Percentiles rank a stretch among this genome's conserved stretches.
phyloP scores from a whole-genome alignment of 2,113 vertebrate species.

The Seriola aureovittata region DNA sequence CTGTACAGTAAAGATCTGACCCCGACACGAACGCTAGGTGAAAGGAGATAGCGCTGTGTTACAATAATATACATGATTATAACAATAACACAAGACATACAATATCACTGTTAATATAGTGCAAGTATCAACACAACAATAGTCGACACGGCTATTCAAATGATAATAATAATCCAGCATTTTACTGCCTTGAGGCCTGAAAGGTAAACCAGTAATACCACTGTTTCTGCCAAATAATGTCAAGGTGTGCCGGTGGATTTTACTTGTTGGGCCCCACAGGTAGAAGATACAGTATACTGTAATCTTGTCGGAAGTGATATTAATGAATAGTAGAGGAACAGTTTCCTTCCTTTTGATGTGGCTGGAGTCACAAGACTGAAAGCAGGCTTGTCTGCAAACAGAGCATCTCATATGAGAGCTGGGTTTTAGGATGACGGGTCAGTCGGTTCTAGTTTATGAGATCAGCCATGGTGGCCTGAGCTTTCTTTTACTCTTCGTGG shows the following conservation, averaged over 20 bases:
- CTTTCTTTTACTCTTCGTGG: conserved; percentile 1
- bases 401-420: conserved; percentile 18
- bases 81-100: neutral
- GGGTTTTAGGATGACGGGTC: neutral
- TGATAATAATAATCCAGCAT: neutral
- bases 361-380: conserved; percentile 19
- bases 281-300: neutral
- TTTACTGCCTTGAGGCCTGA: neutral
- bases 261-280: neutral
- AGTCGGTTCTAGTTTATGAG: conserved; percentile 16
- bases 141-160: neutral
- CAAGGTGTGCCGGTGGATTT: neutral
- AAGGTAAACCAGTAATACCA: neutral
- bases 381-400: conserved; percentile 7
- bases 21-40: neutral
- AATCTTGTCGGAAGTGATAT: neutral
- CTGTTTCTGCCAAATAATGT: conserved; percentile 5
- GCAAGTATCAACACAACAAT: conserved; percentile 13
- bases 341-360: conserved; percentile 45
- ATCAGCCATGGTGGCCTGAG: conserved; percentile 6
- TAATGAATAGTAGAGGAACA: neutral
- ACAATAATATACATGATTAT: neutral
- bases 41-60: neutral
- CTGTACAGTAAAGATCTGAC: neutral
- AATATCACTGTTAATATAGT: neutral